phyloP scores from a whole-genome alignment of 2,113 vertebrate genomes.

The Micronycteris hirsuta region DNA sequence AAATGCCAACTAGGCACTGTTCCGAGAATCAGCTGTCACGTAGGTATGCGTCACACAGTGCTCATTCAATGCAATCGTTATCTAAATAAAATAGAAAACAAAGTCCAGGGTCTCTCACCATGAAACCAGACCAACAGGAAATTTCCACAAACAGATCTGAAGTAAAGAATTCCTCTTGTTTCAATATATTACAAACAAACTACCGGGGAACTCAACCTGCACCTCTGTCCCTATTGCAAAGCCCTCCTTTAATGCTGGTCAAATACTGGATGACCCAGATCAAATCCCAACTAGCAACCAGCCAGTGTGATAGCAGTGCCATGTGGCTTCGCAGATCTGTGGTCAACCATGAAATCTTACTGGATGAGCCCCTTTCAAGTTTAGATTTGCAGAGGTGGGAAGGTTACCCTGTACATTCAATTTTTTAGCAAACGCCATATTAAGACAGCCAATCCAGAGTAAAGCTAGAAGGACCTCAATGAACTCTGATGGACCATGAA shows the following conservation, averaged over 20 bases:
- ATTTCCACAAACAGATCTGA: not conserved
- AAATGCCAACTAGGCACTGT: not conserved
- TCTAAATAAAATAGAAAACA: not conserved
- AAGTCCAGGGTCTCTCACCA: not conserved
- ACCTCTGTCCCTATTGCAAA: not conserved
- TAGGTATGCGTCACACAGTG: rapidly evolving
- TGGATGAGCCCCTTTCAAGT: not conserved
- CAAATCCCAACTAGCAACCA: not conserved
- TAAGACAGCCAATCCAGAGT: not conserved
- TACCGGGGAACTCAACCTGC: rapidly evolving
- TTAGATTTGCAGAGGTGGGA: not conserved
- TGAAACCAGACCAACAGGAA: not conserved
- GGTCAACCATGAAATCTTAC: not conserved
- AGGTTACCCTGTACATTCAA: not conserved
- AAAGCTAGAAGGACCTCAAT: not conserved
- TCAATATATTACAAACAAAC: not conserved
- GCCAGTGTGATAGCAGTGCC: not conserved
- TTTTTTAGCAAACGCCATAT: not conserved
- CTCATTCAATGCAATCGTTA: not conserved
- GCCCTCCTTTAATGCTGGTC: not conserved
- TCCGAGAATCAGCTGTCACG: too few species aligned
- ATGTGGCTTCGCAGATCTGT: not conserved
- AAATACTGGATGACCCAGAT: not conserved
- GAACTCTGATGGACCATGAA: not conserved
- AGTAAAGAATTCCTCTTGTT: not conserved